Percentiles rank a stretch among this genome's conserved stretches.
These are phyloP conservation scores for Otolemur garnettii DNA, from an alignment of 2,113 vertebrate genomes.

Conservation along the genomic window DNA sequence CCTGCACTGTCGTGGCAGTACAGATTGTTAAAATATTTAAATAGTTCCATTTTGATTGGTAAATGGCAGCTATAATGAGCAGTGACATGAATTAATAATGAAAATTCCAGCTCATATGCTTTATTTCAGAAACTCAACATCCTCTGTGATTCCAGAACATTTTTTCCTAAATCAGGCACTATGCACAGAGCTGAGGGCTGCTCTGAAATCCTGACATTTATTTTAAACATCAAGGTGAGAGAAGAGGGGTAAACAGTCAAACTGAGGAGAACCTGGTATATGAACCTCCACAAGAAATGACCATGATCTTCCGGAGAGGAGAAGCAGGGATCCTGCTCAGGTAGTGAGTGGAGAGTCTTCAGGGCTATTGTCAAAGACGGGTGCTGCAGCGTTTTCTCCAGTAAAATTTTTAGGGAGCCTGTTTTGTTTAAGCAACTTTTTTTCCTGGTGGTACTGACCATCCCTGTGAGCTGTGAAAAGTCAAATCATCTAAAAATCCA, in stretches of 20 bases:
- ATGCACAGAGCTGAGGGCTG: neutral
- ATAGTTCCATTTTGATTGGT: neutral
- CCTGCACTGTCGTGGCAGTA: neutral
- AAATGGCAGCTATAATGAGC: neutral
- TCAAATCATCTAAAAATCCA: neutral
- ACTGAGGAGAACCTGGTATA: neutral
- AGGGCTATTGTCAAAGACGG: neutral
- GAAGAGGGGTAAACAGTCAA: neutral
- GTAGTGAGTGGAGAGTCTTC: neutral
- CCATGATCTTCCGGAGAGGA: neutral
- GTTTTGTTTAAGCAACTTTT: neutral
- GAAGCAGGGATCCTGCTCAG: neutral
- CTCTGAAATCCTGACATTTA: neutral
- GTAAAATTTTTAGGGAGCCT: neutral
- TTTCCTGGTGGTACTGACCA: neutral
- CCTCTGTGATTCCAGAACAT: neutral
- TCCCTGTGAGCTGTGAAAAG: neutral
- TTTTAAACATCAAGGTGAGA: neutral
- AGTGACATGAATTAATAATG: slow-evolving; percentile 38
- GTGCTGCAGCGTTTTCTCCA: neutral
- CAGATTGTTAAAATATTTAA: slow-evolving; percentile 23
- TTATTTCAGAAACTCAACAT: slow-evolving; percentile 22
- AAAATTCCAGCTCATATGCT: neutral
- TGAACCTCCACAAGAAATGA: neutral
- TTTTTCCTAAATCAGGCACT: neutral